Base-by-base conservation (phyloP, 2,797 vertebrate genomes). In the Rhyacichthys aspro region DNA sequence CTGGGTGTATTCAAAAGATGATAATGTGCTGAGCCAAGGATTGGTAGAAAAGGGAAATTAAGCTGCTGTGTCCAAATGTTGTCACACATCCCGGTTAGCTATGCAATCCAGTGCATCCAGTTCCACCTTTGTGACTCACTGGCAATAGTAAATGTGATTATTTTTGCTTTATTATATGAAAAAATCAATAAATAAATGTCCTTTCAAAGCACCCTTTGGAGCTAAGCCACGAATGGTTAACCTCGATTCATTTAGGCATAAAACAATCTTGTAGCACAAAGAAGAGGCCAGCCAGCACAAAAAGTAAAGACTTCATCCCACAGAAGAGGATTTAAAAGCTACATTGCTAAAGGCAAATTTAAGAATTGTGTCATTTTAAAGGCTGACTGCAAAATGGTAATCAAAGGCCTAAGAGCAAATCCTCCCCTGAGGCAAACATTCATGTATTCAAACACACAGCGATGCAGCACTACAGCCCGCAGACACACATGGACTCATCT, bases 401-500 rank as follows among this genome's bases (percentile, higher is more conserved):
- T 85, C 66, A 86, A 70, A 86, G 69, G 76, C 67, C 70, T 67
- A 11, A 32, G 57, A 84, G 78, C 71, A 76, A 84, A 83, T 78
- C 62, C 67, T 76, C 67, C 76, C 76, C 62, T 1, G 55, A 74
- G 83, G 79, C 67, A 66, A 73, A 61, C 41, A 60, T 73, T 68
- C 64, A 76, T 67, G 57, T 49, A 67, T 78, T 76, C 74, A 79
- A 70, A 67, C 42, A 53, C 50, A 28, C 23, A 66, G 64, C 74
- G 67, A 72, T 47, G 53, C 57, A 70, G 71, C 65, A 55, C 59
- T 28, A 65, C 52, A 71, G 83, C 76, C 81, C 58, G 60, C 28
- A 33, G 71, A 61, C 55, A 75, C 58, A 59, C 55, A 8, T 56
- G 37, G 43, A 53, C 66, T 32, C 53, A 37, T 56, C 54, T 54